A percentile compares a stretch with the other conserved stretches of the same genome.
Conservation (phyloP, 2,888 invertebrate species). For the Anagyrus pseudococci region DNA sequence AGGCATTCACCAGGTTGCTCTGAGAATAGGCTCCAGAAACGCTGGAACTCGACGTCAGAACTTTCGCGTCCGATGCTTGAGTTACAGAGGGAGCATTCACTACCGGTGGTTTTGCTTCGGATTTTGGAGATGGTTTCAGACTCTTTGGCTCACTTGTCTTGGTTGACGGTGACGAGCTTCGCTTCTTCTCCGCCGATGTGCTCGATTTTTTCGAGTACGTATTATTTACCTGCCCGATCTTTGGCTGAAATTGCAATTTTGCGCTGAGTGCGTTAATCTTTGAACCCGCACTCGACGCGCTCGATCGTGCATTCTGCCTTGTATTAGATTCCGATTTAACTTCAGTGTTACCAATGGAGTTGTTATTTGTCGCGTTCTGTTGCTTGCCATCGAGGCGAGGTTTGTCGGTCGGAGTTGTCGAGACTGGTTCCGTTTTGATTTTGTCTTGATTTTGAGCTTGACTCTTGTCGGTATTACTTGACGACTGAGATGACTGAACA, state of each 20-base stretch:
- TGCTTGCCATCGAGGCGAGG: constrained; percentile 17
- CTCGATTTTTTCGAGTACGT: constrained; percentile 52
- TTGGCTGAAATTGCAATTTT: constrained; percentile 58
- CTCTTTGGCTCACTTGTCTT: constrained; percentile 7
- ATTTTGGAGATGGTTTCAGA: constrained; percentile 12
- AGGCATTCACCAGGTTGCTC: not conserved
- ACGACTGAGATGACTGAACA: not conserved
- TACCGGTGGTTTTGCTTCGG: constrained; percentile 15
- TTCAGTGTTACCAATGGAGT: constrained; percentile 22
- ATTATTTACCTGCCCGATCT: constrained; percentile 54
- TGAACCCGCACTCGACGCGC: constrained; percentile 47
- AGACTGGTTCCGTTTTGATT: constrained; percentile 19
- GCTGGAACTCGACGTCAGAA: not conserved
- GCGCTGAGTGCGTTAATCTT: constrained; percentile 58
- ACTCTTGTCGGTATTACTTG: not conserved
- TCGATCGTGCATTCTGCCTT: constrained; percentile 38
- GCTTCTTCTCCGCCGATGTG: constrained; percentile 15
- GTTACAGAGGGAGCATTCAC: not conserved
- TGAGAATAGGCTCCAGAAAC: not conserved
- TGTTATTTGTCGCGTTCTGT: constrained; percentile 7
- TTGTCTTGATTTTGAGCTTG: constrained; percentile 11
- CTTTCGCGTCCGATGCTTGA: constrained; percentile 1
- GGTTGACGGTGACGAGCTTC: constrained; percentile 14
- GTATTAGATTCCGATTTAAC: constrained; percentile 6
- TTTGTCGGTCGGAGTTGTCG: not conserved